Base-by-base conservation (phyloP, 1,140 invertebrate genomes). In the Pemphigus obesinymphae region DNA sequence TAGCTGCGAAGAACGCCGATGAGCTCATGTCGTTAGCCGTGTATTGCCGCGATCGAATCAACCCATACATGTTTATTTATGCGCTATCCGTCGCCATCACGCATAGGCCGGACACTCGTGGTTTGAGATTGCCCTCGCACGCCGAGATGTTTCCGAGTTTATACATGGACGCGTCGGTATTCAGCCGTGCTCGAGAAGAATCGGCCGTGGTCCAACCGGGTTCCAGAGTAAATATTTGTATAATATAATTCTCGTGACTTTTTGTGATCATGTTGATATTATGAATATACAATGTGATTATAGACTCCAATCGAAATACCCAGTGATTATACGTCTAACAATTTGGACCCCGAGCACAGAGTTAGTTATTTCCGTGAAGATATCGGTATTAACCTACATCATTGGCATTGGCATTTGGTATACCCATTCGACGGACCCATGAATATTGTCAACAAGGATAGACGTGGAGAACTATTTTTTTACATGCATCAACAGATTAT, bases 401-500 rank as follows among this genome's bases (percentile, higher is more conserved):
- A 96, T 85, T 96, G 94, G 94, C 94, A 96, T 83, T 89, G 88
- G 88, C 88, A 89, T 84, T 78, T 88, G 10, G 84, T 87, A 0
- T 88, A 88, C 83, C 87, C 88, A 15, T 87, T 85, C 83, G 84
- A 86, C 48, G 88, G 84, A 26, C 84, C 86, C 1, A 68, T 72
- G 1, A 80, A 86, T 53, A 89, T 92, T 68, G 91, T 93, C 1
- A 86, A 88, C 84, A 92, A 92, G 86, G 91, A 94, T 86, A 86
- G 92, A 34, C 88, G 92, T 29, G 93, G 93, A 2, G 93, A 94
- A 85, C 87, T 94, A 0, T 93, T 94, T 88, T 94, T 92, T 84
- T 93, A 93, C 85, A 93, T 93, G 92, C 92, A 94, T 86, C 90
- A 93, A 85, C 92, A 94, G 86, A 89, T 93, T 82, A 88, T 92